phyloP scores from a whole-genome alignment of 2,888 invertebrate species.

The Myathropa florea region DNA sequence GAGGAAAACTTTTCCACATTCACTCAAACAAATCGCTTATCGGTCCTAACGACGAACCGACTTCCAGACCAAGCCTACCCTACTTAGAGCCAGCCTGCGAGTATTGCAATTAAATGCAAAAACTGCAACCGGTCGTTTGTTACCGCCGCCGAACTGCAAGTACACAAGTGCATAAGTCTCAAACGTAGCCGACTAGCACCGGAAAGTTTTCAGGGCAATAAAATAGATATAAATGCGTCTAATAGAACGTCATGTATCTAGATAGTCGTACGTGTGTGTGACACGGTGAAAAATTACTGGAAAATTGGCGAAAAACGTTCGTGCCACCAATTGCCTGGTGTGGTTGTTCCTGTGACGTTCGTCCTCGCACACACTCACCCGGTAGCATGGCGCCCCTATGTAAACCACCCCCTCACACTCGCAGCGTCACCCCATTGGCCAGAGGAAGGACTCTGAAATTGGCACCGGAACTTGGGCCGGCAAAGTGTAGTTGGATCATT shows the following conservation, averaged over 20 bases:
- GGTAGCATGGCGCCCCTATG: constrained; percentile 36
- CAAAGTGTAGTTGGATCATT: constrained; percentile 65
- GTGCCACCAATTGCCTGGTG: constrained; percentile 66
- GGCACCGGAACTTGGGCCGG: constrained; percentile 68
- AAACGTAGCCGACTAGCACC: not conserved
- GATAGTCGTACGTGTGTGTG: constrained; percentile 45
- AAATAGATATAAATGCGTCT: constrained; percentile 71
- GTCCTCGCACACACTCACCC: constrained; percentile 22
- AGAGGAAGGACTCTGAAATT: constrained; percentile 51
- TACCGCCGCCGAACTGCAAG: not conserved
- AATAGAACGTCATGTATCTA: constrained; percentile 46
- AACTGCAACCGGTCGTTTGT: constrained; percentile 57
- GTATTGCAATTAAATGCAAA: constrained; percentile 64
- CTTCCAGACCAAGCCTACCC: constrained; percentile 32
- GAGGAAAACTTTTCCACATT: constrained; percentile 48
- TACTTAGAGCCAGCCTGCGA: constrained; percentile 21
- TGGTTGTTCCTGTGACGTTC: constrained; percentile 48
- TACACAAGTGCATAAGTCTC: not conserved
- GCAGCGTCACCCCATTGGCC: not conserved
- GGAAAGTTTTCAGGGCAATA: constrained; percentile 67
- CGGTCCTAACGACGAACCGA: constrained; percentile 20
- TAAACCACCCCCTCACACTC: not conserved
- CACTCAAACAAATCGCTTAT: constrained; percentile 13
- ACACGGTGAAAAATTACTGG: constrained; percentile 50
- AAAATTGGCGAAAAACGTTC: constrained; percentile 60